phyloP scores from a whole-genome alignment of 2,888 invertebrate species.

The Pecten maximus region DNA sequence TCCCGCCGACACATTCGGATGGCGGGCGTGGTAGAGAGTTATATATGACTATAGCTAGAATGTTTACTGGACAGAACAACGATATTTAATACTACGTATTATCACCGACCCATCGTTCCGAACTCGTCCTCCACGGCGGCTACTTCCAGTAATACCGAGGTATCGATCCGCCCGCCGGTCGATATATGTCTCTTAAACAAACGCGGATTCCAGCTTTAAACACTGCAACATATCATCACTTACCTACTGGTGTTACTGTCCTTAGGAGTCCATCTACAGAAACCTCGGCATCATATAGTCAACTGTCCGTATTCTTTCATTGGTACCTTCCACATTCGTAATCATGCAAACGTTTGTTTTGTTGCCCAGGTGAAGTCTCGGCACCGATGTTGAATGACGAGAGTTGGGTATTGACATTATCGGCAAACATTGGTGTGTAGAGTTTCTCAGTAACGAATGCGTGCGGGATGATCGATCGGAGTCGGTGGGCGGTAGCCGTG shows the following conservation, averaged over 20 bases:
- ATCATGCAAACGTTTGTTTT: conserved; percentile 20
- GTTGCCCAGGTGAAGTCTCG: conserved; percentile 26
- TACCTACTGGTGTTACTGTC: background rate
- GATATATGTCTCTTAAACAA: background rate
- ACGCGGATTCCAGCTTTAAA: background rate
- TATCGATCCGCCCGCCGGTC: background rate
- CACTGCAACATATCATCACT: background rate
- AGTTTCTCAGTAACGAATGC: background rate
- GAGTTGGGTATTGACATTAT: conserved; percentile 33
- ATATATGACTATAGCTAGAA: no score
- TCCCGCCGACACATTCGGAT: no score
- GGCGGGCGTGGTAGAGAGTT: no score
- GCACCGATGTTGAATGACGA: conserved; percentile 20
- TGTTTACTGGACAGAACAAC: background rate
- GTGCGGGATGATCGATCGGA: conserved; percentile 5
- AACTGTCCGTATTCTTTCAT: background rate
- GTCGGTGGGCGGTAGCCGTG: background rate
- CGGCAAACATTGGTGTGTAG: background rate
- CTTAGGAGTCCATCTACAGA: background rate
- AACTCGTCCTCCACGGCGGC: background rate
- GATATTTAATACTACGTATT: background rate
- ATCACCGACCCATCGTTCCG: background rate
- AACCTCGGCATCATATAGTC: background rate
- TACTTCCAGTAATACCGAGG: background rate
- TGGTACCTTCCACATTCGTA: background rate